Conservation (phyloP, 2,888 invertebrate species). For the Subacronicta megacephala region DNA sequence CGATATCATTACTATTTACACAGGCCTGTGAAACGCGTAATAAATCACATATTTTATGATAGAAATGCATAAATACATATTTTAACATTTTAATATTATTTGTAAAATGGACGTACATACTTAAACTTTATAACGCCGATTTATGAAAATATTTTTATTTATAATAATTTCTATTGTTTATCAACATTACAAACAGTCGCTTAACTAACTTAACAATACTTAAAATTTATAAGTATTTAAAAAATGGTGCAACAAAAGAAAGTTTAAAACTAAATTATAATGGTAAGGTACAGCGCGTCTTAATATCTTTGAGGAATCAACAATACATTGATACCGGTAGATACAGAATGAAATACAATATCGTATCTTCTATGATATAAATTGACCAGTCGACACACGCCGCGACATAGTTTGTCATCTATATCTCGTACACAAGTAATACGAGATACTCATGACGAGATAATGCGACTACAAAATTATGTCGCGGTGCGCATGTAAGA, state of each 20-base stretch:
- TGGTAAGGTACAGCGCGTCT: slow-evolving; percentile 66
- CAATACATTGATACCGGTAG: slow-evolving; percentile 58
- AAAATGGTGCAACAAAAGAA: slow-evolving; percentile 62
- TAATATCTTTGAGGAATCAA: slow-evolving; percentile 56
- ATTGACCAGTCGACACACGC: slow-evolving; percentile 3
- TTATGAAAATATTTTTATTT: slow-evolving; percentile 80
- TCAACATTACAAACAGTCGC: slow-evolving; percentile 79
- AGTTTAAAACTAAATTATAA: slow-evolving; percentile 62
- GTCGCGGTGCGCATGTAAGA: too few relatives aligned
- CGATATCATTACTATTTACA: slow-evolving; percentile 76
- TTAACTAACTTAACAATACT: slow-evolving; percentile 83
- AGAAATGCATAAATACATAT: slow-evolving; percentile 79
- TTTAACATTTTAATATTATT: slow-evolving; percentile 66
- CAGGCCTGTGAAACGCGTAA: slow-evolving; percentile 68
- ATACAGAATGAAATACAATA: slow-evolving; percentile 56
- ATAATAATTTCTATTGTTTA: slow-evolving; percentile 63
- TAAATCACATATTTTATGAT: slow-evolving; percentile 71
- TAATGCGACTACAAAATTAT: not conserved
- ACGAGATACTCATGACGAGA: not conserved
- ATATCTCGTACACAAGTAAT: not conserved
- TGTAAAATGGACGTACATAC: slow-evolving; percentile 84
- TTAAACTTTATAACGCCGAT: slow-evolving; percentile 71
- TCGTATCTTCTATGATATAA: slow-evolving; percentile 43
- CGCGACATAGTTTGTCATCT: not conserved
- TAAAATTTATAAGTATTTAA: slow-evolving; percentile 59